A percentile compares a stretch with the other conserved stretches of the same genome.
Conservation (phyloP, 1,140 invertebrate species). For the Centruroides sculpturatus region DNA sequence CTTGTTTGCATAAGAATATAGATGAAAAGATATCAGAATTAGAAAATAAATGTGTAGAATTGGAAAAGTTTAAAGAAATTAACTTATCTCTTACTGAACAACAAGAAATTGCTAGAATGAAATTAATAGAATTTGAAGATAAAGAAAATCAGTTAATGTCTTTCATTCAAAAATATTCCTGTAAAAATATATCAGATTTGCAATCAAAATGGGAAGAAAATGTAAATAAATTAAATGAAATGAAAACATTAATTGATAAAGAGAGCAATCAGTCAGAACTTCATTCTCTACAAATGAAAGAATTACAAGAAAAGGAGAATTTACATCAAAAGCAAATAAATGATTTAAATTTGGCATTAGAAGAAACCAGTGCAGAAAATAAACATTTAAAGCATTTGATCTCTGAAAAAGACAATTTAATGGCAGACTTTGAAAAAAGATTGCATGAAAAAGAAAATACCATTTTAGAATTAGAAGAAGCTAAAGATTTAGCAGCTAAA, state of each 20-base stretch:
- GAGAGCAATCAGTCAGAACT: not conserved
- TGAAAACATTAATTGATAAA: constrained; percentile 1
- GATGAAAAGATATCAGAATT: not conserved
- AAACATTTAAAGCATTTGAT: not conserved
- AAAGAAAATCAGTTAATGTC: not conserved
- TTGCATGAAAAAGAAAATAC: not conserved
- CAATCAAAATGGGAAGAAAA: not conserved
- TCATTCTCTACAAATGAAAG: not conserved
- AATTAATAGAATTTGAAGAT: not conserved
- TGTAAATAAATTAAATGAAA: not conserved
- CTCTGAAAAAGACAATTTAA: constrained; percentile 1
- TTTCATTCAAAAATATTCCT: not conserved
- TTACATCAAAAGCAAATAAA: not conserved
- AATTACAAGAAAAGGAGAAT: not conserved
- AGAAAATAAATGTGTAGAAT: not conserved
- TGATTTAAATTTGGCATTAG: not conserved
- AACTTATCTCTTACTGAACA: not conserved
- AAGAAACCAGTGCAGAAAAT: not conserved
- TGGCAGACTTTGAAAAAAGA: not conserved
- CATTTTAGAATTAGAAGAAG: not conserved
- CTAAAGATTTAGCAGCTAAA: not conserved
- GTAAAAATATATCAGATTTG: not conserved
- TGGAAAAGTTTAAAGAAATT: not conserved
- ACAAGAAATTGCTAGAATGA: not conserved
- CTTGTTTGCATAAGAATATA: not conserved